A percentile compares a stretch with the other conserved stretches of the same genome.
Conservation (phyloP, 2,113 vertebrate genomes). For the Acanthisitta chloris region DNA sequence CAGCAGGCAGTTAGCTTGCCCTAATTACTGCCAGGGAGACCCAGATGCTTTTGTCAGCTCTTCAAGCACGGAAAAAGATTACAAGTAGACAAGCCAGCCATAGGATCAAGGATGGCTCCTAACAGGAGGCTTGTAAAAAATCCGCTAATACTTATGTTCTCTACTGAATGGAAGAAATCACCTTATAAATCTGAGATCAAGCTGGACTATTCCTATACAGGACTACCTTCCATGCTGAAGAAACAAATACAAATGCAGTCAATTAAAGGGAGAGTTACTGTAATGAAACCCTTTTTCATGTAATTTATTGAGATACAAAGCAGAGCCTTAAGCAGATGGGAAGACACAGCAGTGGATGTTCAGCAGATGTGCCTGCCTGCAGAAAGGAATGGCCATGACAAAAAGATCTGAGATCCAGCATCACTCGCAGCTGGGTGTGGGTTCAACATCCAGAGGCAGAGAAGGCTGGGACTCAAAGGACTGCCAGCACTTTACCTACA, state of each 20-base stretch:
- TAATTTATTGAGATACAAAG: neutral
- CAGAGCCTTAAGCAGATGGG: neutral
- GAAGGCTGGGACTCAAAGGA: neutral
- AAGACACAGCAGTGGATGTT: neutral
- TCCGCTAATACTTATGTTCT: neutral
- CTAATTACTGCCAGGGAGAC: slow-evolving; percentile 60
- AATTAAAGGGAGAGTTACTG: neutral
- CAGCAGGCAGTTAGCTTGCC: slow-evolving; percentile 54
- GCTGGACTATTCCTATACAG: neutral
- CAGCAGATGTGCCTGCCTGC: rapidly evolving
- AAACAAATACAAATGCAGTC: neutral
- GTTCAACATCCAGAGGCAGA: neutral
- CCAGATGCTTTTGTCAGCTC: slow-evolving; percentile 67
- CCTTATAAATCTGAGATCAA: slow-evolving; percentile 28
- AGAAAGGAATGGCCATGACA: rapidly evolving
- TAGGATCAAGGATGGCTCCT: slow-evolving; percentile 14
- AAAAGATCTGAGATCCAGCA: neutral
- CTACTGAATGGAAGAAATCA: slow-evolving; percentile 3
- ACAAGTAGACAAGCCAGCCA: slow-evolving; percentile 46
- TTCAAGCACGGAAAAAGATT: slow-evolving; percentile 57
- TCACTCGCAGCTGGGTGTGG: neutral
- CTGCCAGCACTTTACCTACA: neutral
- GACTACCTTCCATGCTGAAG: neutral
- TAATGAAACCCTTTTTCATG: neutral
- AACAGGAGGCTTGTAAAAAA: slow-evolving; percentile 38